phyloP scores from a whole-genome alignment of 2,113 vertebrate species.

The Cryptomyrus ogoouensis region DNA sequence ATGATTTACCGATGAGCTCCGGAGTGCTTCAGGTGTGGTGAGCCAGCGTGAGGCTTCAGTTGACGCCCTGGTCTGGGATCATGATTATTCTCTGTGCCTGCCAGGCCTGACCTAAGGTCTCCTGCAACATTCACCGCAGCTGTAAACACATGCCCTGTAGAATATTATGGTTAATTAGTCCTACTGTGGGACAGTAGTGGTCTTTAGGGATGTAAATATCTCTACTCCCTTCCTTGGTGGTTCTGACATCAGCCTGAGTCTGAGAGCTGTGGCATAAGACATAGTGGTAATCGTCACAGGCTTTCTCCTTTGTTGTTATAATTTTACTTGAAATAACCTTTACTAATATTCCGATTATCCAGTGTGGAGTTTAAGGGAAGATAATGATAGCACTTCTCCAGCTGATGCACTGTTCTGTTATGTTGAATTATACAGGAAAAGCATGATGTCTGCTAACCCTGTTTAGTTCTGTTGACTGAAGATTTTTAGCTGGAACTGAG shows the following conservation, averaged over 20 bases:
- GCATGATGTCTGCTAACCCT: background rate
- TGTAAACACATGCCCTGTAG: background rate
- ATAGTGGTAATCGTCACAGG: background rate
- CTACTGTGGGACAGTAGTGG: background rate
- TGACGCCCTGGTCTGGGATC: background rate
- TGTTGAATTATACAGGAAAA: background rate
- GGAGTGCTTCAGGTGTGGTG: background rate
- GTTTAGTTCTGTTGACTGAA: background rate
- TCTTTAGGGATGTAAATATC: background rate
- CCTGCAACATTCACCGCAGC: background rate
- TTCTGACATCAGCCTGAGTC: background rate
- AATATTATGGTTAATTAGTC: background rate
- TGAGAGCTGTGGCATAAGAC: background rate
- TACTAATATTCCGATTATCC: background rate
- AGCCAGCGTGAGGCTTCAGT: background rate
- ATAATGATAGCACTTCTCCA: background rate
- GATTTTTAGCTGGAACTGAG: background rate
- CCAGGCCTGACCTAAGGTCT: background rate
- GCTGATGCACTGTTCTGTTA: background rate
- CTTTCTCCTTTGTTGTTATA: background rate
- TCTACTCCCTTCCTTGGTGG: background rate
- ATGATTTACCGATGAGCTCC: background rate
- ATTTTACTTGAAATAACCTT: background rate
- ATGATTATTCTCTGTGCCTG: background rate
- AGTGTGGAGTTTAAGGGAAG: background rate